Percentiles rank a stretch among this genome's conserved stretches.
Conservation (phyloP, 2,113 vertebrate species). For the Lepus americanus region DNA sequence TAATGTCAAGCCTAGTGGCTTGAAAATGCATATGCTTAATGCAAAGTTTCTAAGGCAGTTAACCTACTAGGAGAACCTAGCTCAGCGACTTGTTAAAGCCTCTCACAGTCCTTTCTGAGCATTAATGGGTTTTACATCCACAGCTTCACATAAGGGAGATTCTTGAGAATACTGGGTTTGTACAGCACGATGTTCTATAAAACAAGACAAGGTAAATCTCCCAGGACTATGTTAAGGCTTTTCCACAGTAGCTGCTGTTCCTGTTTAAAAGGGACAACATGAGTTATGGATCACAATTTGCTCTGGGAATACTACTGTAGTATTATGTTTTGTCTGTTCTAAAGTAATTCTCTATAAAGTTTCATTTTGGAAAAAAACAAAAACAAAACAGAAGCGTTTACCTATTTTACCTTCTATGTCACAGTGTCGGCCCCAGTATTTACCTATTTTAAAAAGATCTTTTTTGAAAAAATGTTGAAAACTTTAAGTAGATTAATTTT, state of each 20-base stretch:
- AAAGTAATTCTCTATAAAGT: not conserved
- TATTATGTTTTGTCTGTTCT: conserved; percentile 24
- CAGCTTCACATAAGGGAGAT: not conserved
- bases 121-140: conserved; percentile 19
- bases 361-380: not conserved
- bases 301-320: conserved; percentile 16
- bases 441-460: not conserved
- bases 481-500: not conserved
- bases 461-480: conserved; percentile 33
- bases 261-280: conserved; percentile 1
- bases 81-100: conserved; percentile 38
- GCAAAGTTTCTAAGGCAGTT: conserved; percentile 37
- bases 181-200: not conserved
- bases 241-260: not conserved
- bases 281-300: conserved; percentile 33
- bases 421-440: too few species aligned
- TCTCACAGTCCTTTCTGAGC: not conserved
- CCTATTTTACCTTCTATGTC: not conserved
- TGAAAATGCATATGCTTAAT: not conserved
- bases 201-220: not conserved
- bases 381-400: not conserved
- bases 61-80: not conserved
- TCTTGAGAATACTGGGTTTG: not conserved
- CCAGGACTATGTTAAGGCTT: not conserved
- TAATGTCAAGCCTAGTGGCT: not conserved